Evolutionary conservation across 2,113 vertebrate genomes (phyloP).

Genomic region (Bubo blakistoni): DNA sequence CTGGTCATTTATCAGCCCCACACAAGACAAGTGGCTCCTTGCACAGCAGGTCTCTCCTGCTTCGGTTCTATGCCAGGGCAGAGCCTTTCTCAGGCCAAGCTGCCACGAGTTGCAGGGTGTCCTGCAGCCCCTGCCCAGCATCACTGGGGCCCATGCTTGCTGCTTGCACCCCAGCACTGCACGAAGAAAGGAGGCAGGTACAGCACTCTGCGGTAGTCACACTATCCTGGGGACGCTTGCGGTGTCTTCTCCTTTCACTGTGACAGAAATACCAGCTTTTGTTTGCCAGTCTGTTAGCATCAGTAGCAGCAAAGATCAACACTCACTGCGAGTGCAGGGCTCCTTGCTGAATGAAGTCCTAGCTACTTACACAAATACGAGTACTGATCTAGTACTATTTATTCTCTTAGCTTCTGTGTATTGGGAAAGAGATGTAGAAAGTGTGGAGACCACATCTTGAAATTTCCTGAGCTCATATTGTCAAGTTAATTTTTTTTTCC

Average conservation of each 20-base stretch:
- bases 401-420: background rate
- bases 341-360: background rate
- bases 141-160: background rate
- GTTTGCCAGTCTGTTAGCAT: background rate
- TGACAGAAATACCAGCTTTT: background rate
- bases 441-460: background rate
- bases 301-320: background rate
- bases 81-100: background rate
- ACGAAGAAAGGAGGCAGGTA: background rate
- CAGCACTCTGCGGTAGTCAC: background rate
- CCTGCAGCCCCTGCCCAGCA: background rate
- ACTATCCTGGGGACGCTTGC: fast-evolving
- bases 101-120: fast-evolving
- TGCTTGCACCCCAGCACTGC: fast-evolving
- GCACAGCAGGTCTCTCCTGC: background rate
- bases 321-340: fast-evolving
- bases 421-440: background rate
- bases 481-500: background rate
- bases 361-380: background rate
- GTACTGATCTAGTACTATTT: background rate
- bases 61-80: background rate
- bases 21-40: background rate
- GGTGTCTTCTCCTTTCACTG: background rate
- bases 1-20: background rate
- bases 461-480: background rate